Base-by-base conservation (phyloP, 2,888 invertebrate species). In the Tricholauxania praeusta region DNA sequence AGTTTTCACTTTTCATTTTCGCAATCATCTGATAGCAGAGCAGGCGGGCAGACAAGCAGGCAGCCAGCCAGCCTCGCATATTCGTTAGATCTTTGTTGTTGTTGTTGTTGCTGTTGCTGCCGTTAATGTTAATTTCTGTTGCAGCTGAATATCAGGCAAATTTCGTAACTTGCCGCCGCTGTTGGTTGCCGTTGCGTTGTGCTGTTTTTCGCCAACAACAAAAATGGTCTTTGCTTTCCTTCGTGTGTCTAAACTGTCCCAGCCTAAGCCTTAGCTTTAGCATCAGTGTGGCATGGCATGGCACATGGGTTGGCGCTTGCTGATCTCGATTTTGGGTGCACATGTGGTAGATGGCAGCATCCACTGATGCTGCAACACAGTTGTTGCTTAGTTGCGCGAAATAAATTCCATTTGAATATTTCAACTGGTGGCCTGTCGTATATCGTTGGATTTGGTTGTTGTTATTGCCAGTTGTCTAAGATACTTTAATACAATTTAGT, bases 1-100 rank as follows among this genome's bases (percentile, higher is more conserved):
- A 60, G 69, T 62, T 69, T 69, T 69, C 69, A 52, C 69, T 69
- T 69, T 69, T 39, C 10, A 39, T 39, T 57, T 62, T 47, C 52
- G 69, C 60, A 51, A 51, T 19, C 62, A 60, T 69, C 59, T 52
- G 59, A 69, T 49, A 60, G 19, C 47, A 12, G 10, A 32, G 28
- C 51, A 59, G 68, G 22, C 28, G 15, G 22, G 39, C 2, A 39
- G 39, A 39, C 39, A 39, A 39, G 39, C 39, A 39, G 39, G 39
- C 39, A 39, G 59, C 59, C 4, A 39, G 59, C 59, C 4, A 7
- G 59, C 59, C 51, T 49, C 67, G 57, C 51, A 49, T 52, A 51
- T 69, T 51, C 69, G 32, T 62, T 69, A 39, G 69, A 60, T 69
- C 49, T 32, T 17, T 51, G 28, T 39, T 39, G 7, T 32, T 32